Base-by-base conservation (phyloP, 2,113 vertebrate species). In the Sinocyclocheilus maitianheensis region DNA sequence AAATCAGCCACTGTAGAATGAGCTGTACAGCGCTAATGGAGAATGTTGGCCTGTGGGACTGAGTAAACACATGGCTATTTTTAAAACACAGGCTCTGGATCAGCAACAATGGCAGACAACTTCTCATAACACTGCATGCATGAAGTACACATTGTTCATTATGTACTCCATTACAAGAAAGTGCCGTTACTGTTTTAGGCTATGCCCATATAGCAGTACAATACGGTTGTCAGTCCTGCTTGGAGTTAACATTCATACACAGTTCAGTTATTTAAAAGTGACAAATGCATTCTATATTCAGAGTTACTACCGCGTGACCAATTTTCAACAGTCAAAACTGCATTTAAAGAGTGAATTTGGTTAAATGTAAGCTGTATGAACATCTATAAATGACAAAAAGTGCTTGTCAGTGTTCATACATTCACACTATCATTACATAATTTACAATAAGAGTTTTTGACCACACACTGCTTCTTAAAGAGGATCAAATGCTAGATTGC, bases 51-150 rank as follows among this genome's bases (percentile, higher is more conserved):
- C 51, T 62, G 51, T 77, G 24, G 75, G 48, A 14, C 51, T 77
- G 11, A 60, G 55, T 62, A 80, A 80, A 80, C 51, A 30, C 75
- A 80, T 40, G 34, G 18, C 22, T 80, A 80, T 80, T 60, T 79
- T 80, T 80, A 62, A 62, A 80, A 24, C 77, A 58, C 51, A 11
- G 75, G 75, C 48, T 55, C 75, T 77, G 77, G 77, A 60, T 79
- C 77, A 79, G 55, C 26, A 58, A 77, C 46, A 24, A 16, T 34
- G 18, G 26, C 51, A 58, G 34, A 62, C 30, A 62, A 34, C 76
- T 77, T 22, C 10, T 62, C 22, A 80, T 80, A 80, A 24, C 22
- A 14, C 77, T 37, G 53, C 53, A 78, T 77, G 46, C 46, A 75
- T 53, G 30, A 53, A 53, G 48, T 77, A 77, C 48, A 55, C 48